phyloP scores from a whole-genome alignment of 1,140 invertebrate species.

The Pinna nobilis region DNA sequence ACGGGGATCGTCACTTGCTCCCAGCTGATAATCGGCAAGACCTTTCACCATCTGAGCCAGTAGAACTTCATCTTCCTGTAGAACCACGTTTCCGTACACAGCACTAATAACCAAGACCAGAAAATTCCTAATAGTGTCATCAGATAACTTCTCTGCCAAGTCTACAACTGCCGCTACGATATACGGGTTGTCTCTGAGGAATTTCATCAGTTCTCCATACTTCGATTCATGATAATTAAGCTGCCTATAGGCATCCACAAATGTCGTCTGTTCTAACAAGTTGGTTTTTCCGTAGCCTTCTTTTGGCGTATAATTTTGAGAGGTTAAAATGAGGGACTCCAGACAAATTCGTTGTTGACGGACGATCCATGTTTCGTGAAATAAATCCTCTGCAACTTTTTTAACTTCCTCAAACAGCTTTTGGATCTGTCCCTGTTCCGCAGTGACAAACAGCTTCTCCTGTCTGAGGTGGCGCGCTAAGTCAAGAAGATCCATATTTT shows the following conservation, averaged over 20 bases:
- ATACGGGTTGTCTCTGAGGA: conserved; percentile 86
- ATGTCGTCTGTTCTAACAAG: conserved; percentile 85
- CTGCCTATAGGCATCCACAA: conserved; percentile 91
- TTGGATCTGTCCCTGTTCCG: conserved; percentile 84
- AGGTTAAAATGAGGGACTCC: conserved; percentile 85
- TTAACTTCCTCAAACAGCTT: conserved; percentile 83
- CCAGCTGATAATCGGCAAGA: conserved; percentile 81
- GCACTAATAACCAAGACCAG: conserved; percentile 83
- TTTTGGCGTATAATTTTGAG: conserved; percentile 69
- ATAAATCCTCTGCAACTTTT: conserved; percentile 80
- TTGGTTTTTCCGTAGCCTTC: conserved; percentile 82
- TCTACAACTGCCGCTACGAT: conserved; percentile 87
- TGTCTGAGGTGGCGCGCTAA: conserved; percentile 82
- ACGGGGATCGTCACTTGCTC: conserved; percentile 86
- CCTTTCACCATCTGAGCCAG: conserved; percentile 87
- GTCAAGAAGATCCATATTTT: conserved; percentile 79
- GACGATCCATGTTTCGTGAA: conserved; percentile 90
- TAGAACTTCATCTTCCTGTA: conserved; percentile 87
- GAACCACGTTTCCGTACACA: conserved; percentile 88
- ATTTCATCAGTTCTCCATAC: conserved; percentile 86
- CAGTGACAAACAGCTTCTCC: conserved; percentile 84
- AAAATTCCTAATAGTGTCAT: conserved; percentile 72
- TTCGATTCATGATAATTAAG: conserved; percentile 81
- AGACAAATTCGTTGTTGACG: conserved; percentile 91
- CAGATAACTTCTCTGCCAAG: conserved; percentile 81